Percentiles rank a stretch among this genome's conserved stretches.
Conservation (phyloP, 2,113 vertebrate species). For the Lagenorhynchus albirostris region DNA sequence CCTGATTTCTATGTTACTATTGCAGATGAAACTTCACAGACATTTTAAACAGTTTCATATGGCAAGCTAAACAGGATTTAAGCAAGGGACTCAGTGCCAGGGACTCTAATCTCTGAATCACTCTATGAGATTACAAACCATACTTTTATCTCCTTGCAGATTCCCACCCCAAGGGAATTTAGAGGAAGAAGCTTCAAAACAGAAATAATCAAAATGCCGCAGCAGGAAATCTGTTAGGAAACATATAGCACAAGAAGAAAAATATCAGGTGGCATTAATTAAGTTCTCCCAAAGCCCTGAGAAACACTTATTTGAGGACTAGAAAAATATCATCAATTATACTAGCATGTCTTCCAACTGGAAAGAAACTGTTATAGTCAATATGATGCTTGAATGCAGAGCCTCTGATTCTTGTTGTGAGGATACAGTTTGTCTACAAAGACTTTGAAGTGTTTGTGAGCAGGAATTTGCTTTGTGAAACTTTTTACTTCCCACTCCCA, state of each 20-base stretch:
- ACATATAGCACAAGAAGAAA: neutral
- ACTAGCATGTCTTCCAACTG: neutral
- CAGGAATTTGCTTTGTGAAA: neutral
- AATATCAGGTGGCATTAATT: neutral
- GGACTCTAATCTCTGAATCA: neutral
- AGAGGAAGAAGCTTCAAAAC: constrained; percentile 27
- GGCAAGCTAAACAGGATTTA: neutral
- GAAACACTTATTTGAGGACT: neutral
- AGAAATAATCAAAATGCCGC: constrained; percentile 52
- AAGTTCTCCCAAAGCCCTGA: neutral
- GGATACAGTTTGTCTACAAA: neutral
- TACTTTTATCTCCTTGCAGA: constrained; percentile 42
- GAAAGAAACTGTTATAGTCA: neutral
- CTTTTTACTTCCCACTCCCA: neutral
- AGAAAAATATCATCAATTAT: constrained; percentile 25
- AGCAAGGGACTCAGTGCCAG: neutral
- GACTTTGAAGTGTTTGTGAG: neutral
- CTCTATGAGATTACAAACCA: constrained; percentile 29
- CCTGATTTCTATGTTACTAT: neutral
- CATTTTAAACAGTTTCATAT: neutral
- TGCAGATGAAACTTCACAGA: neutral
- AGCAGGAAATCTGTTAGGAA: constrained; percentile 42
- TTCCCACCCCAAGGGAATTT: constrained; percentile 28
- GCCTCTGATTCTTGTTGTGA: neutral
- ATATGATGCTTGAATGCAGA: neutral